Evolutionary conservation across 1,140 invertebrate genomes (phyloP).

Genomic region (Pseudachorutes palmiensis): DNA sequence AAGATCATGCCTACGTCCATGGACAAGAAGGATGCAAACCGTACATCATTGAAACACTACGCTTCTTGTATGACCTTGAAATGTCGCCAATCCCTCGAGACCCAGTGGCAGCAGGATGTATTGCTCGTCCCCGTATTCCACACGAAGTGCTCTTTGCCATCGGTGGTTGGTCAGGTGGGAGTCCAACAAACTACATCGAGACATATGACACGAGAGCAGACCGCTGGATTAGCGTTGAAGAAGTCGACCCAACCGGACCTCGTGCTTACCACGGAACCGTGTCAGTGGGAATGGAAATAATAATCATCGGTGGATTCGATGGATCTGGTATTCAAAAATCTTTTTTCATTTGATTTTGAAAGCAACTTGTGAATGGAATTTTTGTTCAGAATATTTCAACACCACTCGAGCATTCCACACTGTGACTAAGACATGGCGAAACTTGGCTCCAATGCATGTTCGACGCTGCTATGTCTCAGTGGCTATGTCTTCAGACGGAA

Average conservation of each 20-base stretch:
- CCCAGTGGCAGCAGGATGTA: conserved; percentile 48
- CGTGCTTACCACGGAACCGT: conserved; percentile 63
- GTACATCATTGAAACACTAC: conserved; percentile 63
- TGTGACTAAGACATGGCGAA: conserved; percentile 54
- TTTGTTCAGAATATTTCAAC: conserved; percentile 52
- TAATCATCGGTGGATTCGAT: conserved; percentile 61
- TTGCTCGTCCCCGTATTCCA: conserved; percentile 57
- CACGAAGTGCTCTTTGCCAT: conserved; percentile 59
- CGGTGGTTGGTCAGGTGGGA: conserved; percentile 58
- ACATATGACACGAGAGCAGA: conserved; percentile 69
- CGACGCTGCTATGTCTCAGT: conserved; percentile 59
- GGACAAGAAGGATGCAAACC: conserved; percentile 56
- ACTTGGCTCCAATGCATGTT: conserved; percentile 57
- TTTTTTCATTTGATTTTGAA: background rate
- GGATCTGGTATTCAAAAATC: conserved; percentile 42
- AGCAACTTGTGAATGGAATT: background rate
- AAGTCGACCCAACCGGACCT: conserved; percentile 43
- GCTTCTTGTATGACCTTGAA: conserved; percentile 65
- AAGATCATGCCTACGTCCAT: conserved; percentile 45
- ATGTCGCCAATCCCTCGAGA: conserved; percentile 54
- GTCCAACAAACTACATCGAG: conserved; percentile 61
- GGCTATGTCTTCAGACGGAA: conserved; percentile 51
- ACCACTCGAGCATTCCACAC: conserved; percentile 58
- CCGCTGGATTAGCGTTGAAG: conserved; percentile 56
- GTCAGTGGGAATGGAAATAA: conserved; percentile 52